Base-by-base conservation (phyloP, 2,888 invertebrate species). In the Hypomecis punctinalis region DNA sequence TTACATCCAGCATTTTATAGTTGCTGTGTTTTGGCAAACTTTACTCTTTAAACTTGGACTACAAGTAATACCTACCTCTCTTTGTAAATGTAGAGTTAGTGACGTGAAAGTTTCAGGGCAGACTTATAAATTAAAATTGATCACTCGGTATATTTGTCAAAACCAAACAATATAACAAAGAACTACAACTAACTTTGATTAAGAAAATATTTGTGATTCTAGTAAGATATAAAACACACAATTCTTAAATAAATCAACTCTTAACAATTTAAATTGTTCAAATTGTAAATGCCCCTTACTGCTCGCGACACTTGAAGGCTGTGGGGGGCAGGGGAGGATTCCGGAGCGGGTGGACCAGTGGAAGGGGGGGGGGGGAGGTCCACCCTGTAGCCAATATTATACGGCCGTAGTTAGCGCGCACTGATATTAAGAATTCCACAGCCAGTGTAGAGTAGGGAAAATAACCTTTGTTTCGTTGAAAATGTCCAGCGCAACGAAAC, bases 371-470 rank as follows among this genome's bases (percentile, higher is more conserved):
- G 53, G 65, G 63, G 67, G 59, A 56, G 51, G 52, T 46, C 55
- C 72, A 65, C 80, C 85, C 80, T 76, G 74, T 81, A 83, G 83
- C 86, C 89, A 87, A 88, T 90, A 90, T 91, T 88, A 90, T 91
- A 91, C 89, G 89, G 84, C 74, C 85, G 86, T 91, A 92, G 91
- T 92, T 92, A 92, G 91, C 91, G 89, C 91, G 89, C 91, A 89
- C 90, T 89, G 91, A 92, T 92, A 91, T 91, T 92, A 92, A 91
- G 92, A 91, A 92, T 92, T 92, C 91, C 92, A 83, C 82, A 75
- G 69, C 62, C 53, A 23, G 61, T 49, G 63, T 68, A 78, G 70
- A 61, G 60, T 45, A 9, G 55, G 36, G 52, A 59, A 63, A 69
- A 49, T 10, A 49, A 10, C 0, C 11, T 58, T 63, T 45, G 46